These are phyloP conservation scores for Cygnus buccinator DNA, from an alignment of 2,113 vertebrate species.

Conservation along the genomic window DNA sequence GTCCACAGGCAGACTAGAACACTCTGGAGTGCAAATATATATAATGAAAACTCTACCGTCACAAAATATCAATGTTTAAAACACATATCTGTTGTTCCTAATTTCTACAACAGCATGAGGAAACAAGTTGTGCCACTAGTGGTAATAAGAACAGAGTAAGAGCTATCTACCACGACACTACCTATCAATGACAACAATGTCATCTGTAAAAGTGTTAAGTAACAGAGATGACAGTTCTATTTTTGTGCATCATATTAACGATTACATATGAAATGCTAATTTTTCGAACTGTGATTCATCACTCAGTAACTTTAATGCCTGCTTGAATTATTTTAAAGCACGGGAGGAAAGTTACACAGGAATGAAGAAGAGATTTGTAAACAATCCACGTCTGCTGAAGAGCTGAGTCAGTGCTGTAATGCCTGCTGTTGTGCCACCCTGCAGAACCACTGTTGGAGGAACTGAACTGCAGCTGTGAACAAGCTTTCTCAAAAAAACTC, in stretches of 20 bases:
- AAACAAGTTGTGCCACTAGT: not conserved
- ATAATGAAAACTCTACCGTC: not conserved
- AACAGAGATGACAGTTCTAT: not conserved
- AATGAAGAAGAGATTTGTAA: not conserved
- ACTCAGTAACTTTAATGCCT: not conserved
- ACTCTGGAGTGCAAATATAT: accelerated
- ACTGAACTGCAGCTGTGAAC: not conserved
- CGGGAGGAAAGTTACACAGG: not conserved
- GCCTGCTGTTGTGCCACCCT: not conserved
- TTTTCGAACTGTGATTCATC: not conserved
- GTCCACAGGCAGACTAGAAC: not conserved
- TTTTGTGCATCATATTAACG: not conserved
- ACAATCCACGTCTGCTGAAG: not conserved
- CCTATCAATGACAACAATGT: not conserved
- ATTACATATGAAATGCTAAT: not conserved
- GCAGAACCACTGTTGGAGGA: not conserved
- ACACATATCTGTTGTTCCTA: accelerated
- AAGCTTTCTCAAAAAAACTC: not conserved
- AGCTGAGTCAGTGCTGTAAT: not conserved
- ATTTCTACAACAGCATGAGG: not conserved
- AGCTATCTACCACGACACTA: not conserved
- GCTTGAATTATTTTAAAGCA: not conserved
- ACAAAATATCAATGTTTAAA: not conserved
- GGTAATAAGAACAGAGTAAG: not conserved
- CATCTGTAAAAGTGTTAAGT: not conserved